Conservation (phyloP, 2,888 invertebrate genomes). For the Heliconius erato region DNA sequence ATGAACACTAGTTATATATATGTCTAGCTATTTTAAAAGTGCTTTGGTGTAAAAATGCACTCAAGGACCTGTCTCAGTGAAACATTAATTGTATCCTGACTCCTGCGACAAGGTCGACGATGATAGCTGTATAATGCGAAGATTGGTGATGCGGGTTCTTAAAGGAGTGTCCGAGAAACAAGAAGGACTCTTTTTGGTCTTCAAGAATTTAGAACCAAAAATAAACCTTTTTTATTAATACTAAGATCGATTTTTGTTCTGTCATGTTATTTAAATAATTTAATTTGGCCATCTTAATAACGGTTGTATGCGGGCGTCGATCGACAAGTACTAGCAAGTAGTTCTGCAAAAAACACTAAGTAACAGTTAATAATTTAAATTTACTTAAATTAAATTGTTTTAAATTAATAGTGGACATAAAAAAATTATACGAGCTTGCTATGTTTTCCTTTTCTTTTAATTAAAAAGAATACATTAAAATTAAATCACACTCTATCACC, state of each 20-base stretch:
- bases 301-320: slow-evolving; percentile 52
- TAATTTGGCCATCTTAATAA: slow-evolving; percentile 44
- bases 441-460: neutral
- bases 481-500: neutral
- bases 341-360: neutral
- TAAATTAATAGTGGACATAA: neutral
- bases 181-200: slow-evolving; percentile 34
- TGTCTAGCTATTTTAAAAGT: slow-evolving; percentile 46
- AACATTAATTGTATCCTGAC: slow-evolving; percentile 74
- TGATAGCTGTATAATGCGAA: slow-evolving; percentile 77
- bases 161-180: slow-evolving; percentile 45
- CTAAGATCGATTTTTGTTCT: slow-evolving; percentile 36
- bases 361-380: neutral
- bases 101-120: slow-evolving; percentile 69
- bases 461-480: neutral
- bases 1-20: slow-evolving; percentile 5
- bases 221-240: slow-evolving; percentile 16
- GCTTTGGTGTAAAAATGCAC: slow-evolving; percentile 63
- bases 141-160: slow-evolving; percentile 75
- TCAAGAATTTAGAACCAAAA: slow-evolving; percentile 12
- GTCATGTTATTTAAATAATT: slow-evolving; percentile 17
- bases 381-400: neutral
- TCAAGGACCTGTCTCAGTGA: slow-evolving; percentile 64
- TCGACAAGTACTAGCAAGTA: slow-evolving; percentile 9
- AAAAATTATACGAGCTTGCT: too few species aligned